phyloP scores from a whole-genome alignment of 2,113 vertebrate genomes.

The Craseonycteris thonglongyai region DNA sequence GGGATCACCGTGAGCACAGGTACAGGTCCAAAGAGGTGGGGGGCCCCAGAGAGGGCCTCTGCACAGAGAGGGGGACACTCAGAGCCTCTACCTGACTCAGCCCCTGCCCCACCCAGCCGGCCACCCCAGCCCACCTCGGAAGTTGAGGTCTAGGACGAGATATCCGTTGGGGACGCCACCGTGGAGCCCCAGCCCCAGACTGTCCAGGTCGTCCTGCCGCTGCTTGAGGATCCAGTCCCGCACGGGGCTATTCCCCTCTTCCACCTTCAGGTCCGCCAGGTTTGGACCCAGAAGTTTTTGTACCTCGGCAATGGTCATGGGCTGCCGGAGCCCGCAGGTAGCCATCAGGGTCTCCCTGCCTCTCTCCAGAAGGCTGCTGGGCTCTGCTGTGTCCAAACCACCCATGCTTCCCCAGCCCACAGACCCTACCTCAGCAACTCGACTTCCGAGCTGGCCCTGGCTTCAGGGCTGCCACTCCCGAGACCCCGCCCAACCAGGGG shows the following conservation, averaged over 20 bases:
- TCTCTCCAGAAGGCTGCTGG: not conserved
- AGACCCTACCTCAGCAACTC: not conserved
- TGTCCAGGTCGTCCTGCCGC: constrained; percentile 67
- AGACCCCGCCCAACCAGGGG: not conserved
- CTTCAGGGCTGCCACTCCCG: fast-evolving
- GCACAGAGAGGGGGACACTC: not conserved
- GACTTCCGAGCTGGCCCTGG: fast-evolving
- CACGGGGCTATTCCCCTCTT: not conserved
- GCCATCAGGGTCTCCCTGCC: not conserved
- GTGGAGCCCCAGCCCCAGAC: constrained; percentile 35
- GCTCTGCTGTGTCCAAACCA: not conserved
- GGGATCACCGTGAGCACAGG: not conserved
- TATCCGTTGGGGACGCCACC: constrained; percentile 76
- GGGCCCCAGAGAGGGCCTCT: not conserved
- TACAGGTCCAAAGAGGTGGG: not conserved
- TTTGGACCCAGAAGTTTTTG: constrained; percentile 70
- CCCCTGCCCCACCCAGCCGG: not conserved
- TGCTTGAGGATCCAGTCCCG: constrained; percentile 63
- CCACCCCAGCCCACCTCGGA: not conserved
- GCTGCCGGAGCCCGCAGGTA: constrained; percentile 39
- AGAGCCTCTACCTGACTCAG: not conserved
- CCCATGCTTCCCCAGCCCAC: not conserved
- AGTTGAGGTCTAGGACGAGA: constrained; percentile 46
- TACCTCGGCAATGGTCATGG: constrained; percentile 63
- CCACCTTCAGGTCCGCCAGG: not conserved